Percentiles rank a stretch among this genome's conserved stretches.
phyloP scores from a whole-genome alignment of 2,888 invertebrate species.

The Noctua janthina region DNA sequence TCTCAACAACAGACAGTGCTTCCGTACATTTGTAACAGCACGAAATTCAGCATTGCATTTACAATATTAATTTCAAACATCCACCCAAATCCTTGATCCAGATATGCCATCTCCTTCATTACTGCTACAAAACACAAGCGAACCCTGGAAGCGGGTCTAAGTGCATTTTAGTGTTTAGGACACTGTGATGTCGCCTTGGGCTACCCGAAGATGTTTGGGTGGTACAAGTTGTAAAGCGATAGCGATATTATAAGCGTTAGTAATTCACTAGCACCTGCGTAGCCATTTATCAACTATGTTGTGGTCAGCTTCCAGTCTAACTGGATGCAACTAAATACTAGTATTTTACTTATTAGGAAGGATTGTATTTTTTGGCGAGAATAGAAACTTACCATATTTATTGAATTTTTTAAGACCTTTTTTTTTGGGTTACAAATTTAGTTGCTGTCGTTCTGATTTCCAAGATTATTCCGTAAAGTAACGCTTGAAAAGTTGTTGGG shows the following conservation, averaged over 20 bases:
- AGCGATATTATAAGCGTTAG: conserved; percentile 10
- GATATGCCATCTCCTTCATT: conserved; percentile 52
- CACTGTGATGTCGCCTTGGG: conserved; percentile 57
- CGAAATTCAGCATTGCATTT: conserved; percentile 34
- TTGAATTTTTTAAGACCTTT: neutral
- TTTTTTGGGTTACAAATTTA: neutral
- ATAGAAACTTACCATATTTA: neutral
- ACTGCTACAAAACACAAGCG: conserved; percentile 51
- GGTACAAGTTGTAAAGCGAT: conserved; percentile 20
- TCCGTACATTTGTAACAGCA: neutral
- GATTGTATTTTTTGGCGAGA: neutral
- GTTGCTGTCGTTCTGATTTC: neutral
- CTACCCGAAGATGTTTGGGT: conserved; percentile 26
- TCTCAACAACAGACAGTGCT: too few relatives aligned
- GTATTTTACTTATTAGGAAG: neutral
- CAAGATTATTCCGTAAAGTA: neutral
- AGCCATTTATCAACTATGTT: neutral
- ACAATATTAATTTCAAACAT: conserved; percentile 32
- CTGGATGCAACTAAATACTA: neutral
- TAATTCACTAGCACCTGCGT: neutral
- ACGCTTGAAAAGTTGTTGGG: neutral
- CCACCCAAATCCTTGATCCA: conserved; percentile 30
- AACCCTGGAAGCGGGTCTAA: conserved; percentile 56
- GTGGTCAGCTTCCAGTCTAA: neutral
- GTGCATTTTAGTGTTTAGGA: conserved; percentile 72